These are phyloP conservation scores for Pammene aurita DNA, from an alignment of 2,888 invertebrate species.

Conservation along the genomic window DNA sequence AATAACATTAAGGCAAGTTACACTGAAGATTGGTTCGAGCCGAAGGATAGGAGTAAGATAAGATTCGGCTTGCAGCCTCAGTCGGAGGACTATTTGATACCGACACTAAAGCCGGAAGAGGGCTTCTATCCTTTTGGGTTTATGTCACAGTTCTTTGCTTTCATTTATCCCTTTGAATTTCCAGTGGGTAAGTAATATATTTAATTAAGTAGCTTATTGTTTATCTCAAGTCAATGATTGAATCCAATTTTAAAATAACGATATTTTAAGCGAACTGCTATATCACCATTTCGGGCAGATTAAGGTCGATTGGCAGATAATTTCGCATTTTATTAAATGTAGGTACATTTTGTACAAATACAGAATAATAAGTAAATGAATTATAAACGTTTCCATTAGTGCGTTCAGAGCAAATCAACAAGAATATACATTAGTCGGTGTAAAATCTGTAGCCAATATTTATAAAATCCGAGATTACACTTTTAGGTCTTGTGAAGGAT, in stretches of 20 bases:
- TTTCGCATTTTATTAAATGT: no score
- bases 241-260: no score
- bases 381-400: no score
- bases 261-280: no score
- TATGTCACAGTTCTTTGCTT: constrained; percentile 84
- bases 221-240: no score
- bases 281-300: no score
- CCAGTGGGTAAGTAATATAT: constrained; percentile 82
- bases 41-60: constrained; percentile 72
- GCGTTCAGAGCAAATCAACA: no score
- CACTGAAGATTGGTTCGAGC: constrained; percentile 71
- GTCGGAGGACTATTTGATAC: constrained; percentile 77
- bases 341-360: no score
- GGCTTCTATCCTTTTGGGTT: constrained; percentile 85
- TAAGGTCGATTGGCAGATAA: no score
- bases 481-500: constrained; percentile 74
- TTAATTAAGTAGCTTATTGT: background rate
- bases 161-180: constrained; percentile 86
- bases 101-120: constrained; percentile 82
- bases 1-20: constrained; percentile 64
- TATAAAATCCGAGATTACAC: background rate
- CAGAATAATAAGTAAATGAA: no score
- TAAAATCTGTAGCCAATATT: background rate
- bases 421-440: no score
- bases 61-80: constrained; percentile 77